phyloP scores from a whole-genome alignment of 2,797 vertebrate species.

The Lutjanus campechanus region DNA sequence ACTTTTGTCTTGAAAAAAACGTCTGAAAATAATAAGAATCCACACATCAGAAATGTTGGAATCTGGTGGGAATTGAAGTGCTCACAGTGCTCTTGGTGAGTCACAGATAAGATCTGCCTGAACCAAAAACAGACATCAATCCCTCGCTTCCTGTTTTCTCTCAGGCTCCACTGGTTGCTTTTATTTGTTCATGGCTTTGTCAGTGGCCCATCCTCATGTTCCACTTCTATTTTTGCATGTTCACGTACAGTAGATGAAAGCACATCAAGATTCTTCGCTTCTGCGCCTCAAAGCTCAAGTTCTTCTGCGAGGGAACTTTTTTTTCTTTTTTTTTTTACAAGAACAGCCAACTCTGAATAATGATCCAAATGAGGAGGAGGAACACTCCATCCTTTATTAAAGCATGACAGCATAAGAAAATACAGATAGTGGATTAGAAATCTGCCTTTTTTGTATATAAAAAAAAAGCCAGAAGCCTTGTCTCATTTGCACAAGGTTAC shows the following conservation, averaged over 20 bases:
- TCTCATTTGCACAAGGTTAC: constrained; percentile 11
- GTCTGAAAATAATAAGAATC: constrained; percentile 49
- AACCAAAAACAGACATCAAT: constrained; percentile 70
- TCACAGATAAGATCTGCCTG: constrained; percentile 48
- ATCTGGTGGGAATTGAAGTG: constrained; percentile 49
- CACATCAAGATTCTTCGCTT: constrained; percentile 20
- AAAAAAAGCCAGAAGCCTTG: not conserved
- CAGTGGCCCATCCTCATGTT: constrained; percentile 63
- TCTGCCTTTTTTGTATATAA: not conserved
- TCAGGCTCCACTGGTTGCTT: constrained; percentile 55
- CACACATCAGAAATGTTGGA: constrained; percentile 45
- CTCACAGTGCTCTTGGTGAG: constrained; percentile 56
- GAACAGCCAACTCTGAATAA: constrained; percentile 36
- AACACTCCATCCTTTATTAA: constrained; percentile 20
- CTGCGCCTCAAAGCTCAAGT: constrained; percentile 41
- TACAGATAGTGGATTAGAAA: constrained; percentile 9
- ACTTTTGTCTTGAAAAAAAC: constrained; percentile 37
- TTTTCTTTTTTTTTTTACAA: constrained; percentile 18
- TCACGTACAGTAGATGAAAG: constrained; percentile 62
- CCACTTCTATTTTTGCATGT: constrained; percentile 72
- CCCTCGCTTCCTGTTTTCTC: constrained; percentile 56
- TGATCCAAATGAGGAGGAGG: constrained; percentile 43
- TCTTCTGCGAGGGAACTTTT: constrained; percentile 48
- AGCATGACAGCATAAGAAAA: constrained; percentile 5
- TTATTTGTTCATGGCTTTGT: constrained; percentile 65